Percentiles rank a stretch among this genome's conserved stretches.
Evolutionary conservation across 2,113 vertebrate genomes (phyloP).

Genomic region (Craseonycteris thonglongyai): DNA sequence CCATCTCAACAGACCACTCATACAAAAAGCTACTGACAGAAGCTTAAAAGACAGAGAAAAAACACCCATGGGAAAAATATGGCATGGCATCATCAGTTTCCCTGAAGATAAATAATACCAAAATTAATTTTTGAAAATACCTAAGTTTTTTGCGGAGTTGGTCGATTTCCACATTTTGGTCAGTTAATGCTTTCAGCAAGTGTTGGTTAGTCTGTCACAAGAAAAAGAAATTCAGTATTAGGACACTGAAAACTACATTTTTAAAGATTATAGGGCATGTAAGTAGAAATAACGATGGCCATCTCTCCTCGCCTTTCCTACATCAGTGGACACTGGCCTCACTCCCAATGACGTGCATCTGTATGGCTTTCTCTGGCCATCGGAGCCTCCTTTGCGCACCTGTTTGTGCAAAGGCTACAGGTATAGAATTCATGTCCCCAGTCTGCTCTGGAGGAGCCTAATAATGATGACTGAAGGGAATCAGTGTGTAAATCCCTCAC

Average conservation of each 20-base stretch:
- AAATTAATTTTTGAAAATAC: slow-evolving; percentile 75
- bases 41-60: background rate
- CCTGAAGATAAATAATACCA: background rate
- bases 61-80: background rate
- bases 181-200: slow-evolving; percentile 86
- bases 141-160: slow-evolving; percentile 86
- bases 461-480: background rate
- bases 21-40: background rate
- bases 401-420: background rate
- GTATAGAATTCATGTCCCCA: background rate
- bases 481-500: background rate
- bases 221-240: slow-evolving; percentile 13
- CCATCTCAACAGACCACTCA: background rate
- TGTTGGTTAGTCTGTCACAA: slow-evolving; percentile 87
- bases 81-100: background rate
- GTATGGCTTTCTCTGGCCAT: background rate
- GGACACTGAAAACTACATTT: background rate
- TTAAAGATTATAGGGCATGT: background rate
- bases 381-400: background rate
- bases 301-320: background rate
- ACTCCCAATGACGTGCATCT: background rate
- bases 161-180: slow-evolving; percentile 87
- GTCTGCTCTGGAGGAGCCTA: background rate
- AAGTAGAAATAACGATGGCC: background rate
- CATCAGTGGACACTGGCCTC: background rate